Percentiles rank a stretch among this genome's conserved stretches.
Conservation (phyloP, 1,140 invertebrate species). For the Drosophila virilis region DNA sequence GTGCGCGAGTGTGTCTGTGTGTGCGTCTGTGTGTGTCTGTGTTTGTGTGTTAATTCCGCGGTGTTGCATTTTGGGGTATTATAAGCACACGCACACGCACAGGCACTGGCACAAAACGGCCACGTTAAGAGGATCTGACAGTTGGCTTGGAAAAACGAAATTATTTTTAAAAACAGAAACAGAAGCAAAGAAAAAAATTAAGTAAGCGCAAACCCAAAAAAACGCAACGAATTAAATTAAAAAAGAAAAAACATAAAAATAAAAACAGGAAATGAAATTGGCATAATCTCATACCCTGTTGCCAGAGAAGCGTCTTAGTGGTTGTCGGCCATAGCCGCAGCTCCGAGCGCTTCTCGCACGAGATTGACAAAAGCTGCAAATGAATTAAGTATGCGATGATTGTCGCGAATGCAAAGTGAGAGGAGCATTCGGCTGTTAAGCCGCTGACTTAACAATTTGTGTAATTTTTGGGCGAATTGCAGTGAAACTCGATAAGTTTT, state of each 20-base stretch:
- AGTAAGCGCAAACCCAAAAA: constrained; percentile 24
- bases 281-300: constrained; percentile 41
- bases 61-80: constrained; percentile 65
- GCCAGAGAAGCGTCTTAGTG: constrained; percentile 16
- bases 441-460: constrained; percentile 4
- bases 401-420: neutral
- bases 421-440: neutral
- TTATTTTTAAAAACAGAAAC: constrained; percentile 43
- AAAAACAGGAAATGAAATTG: constrained; percentile 63
- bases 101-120: constrained; percentile 37
- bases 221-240: constrained; percentile 71
- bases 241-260: constrained; percentile 25
- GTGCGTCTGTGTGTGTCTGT: constrained; percentile 12
- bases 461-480: neutral
- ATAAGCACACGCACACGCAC: constrained; percentile 35
- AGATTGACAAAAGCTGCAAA: constrained; percentile 15
- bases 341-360: neutral
- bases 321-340: constrained; percentile 12
- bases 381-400: constrained; percentile 15
- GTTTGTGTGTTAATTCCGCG: constrained; percentile 46
- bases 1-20: constrained; percentile 4
- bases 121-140: constrained; percentile 68
- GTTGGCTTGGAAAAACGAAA: constrained; percentile 25
- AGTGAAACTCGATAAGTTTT: neutral
- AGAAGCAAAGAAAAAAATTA: constrained; percentile 45